Evolutionary conservation across 2,113 vertebrate species (phyloP).

Genomic region (Neogale vison): DNA sequence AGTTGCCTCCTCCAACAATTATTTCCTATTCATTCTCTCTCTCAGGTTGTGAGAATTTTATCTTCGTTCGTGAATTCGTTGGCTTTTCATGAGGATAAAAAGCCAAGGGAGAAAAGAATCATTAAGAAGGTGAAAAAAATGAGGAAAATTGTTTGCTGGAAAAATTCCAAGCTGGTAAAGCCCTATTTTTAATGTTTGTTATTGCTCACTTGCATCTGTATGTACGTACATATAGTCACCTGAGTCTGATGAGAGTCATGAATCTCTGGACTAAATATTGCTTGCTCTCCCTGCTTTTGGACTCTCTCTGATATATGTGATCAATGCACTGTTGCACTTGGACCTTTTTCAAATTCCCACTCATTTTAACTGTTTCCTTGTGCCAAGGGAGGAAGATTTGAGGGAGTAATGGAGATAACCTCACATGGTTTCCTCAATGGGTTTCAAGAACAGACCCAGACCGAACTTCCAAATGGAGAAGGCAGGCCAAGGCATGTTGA

Average conservation of each 20-base stretch:
- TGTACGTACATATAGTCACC: background rate
- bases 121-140: constrained; percentile 6
- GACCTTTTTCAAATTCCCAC: constrained; percentile 24
- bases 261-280: background rate
- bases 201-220: background rate
- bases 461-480: background rate
- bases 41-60: background rate
- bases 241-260: background rate
- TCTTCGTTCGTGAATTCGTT: background rate
- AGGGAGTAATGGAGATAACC: background rate
- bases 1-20: background rate
- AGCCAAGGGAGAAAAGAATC: constrained; percentile 45
- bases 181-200: background rate
- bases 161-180: background rate
- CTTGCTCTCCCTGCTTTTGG: constrained; percentile 5
- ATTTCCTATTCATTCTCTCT: background rate
- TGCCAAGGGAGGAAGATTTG: background rate
- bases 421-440: constrained; percentile 27
- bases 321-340: background rate
- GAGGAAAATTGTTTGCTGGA: background rate
- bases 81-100: constrained; percentile 65
- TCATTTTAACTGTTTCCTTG: constrained; percentile 34
- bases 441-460: constrained; percentile 28
- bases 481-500: background rate
- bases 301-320: background rate